A percentile compares a stretch with the other conserved stretches of the same genome.
These are phyloP conservation scores for Morinoia aosen DNA, from an alignment of 2,888 invertebrate species.

Conservation along the genomic window DNA sequence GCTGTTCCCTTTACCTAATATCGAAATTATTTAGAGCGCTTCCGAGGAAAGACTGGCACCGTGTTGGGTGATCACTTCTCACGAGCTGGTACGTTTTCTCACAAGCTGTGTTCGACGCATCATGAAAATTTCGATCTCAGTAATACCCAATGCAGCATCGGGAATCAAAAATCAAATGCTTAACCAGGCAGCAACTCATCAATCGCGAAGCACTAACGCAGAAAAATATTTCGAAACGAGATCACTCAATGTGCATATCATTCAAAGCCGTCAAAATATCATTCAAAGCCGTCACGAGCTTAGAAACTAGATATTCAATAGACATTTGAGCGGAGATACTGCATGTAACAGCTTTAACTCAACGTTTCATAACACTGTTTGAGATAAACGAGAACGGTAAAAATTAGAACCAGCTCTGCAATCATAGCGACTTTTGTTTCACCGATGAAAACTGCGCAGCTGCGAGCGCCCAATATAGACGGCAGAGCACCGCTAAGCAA, in stretches of 20 bases:
- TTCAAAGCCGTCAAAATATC: background rate
- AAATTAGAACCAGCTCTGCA: background rate
- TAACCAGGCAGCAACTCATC: background rate
- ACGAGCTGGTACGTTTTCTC: no score
- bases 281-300: no score
- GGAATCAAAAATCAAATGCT: background rate
- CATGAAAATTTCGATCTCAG: no score
- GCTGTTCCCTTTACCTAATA: no score
- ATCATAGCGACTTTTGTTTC: no score
- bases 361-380: background rate
- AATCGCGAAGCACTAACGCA: background rate
- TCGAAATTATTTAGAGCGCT: no score
- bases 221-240: background rate
- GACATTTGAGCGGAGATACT: background rate
- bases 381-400: background rate
- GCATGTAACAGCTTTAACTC: background rate
- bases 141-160: background rate
- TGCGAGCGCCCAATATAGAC: background rate
- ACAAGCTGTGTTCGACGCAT: no score
- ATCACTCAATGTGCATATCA: background rate
- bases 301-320: no score
- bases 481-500: background rate
- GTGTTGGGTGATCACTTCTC: no score
- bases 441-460: background rate
- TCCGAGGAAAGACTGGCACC: no score